Evolutionary conservation across 2,888 invertebrate genomes (phyloP), one percentile per base, ranked within the genome.

Genomic region (Merodon equestris): DNA sequence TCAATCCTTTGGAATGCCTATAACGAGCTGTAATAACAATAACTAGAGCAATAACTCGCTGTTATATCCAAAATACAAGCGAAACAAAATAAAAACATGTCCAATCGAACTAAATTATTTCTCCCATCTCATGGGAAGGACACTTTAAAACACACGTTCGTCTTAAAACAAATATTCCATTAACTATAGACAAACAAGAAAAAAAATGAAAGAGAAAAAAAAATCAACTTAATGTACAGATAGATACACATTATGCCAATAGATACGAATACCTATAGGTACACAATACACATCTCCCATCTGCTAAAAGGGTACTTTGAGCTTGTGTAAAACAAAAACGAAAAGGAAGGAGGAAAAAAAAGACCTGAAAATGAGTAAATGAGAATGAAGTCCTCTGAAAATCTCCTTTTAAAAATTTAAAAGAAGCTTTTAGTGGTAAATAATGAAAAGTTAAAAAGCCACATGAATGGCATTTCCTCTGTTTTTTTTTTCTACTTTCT

Each of bases 381-480:
- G 64, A 74, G 70, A 64, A 60, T 47, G 58, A 51, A 64, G 70
- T 53, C 67, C 76, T 73, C 70, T 82, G 73, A 82, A 83, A 82
- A 81, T 83, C 83, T 84, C 83, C 83, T 86, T 86, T 86, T 84
- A 84, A 85, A 87, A 86, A 85, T 87, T 88, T 87, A 86, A 88
- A 87, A 88, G 87, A 87, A 86, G 88, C 88, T 88, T 88, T 88
- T 88, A 88, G 88, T 86, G 88, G 88, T 88, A 87, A 87, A 88
- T 88, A 88, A 88, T 88, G 88, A 88, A 88, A 88, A 88, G 88
- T 88, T 88, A 88, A 88, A 88, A 88, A 87, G 86, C 88, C 88
- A 88, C 88, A 88, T 88, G 87, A 88, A 87, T 88, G 86, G 40
- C 71, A 67, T 71, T 66, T 67, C 17, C 40, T 54, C 68, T 56